phyloP scores from a whole-genome alignment of 2,113 vertebrate genomes.

The Chrysemys picta region DNA sequence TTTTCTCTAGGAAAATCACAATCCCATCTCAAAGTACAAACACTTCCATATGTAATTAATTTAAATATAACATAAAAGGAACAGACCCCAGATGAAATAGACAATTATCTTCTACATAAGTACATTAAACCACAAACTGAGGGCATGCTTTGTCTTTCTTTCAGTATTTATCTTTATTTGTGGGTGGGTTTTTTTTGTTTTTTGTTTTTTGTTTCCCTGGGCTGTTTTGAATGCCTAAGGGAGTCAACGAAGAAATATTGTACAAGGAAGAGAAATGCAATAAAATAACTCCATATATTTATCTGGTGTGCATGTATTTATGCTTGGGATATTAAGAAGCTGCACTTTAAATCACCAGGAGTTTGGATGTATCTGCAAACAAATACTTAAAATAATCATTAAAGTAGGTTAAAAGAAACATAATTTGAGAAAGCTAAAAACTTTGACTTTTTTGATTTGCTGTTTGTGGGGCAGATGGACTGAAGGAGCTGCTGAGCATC shows the following conservation, averaged over 20 bases:
- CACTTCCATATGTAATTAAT: conserved; percentile 74
- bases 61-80: conserved; percentile 72
- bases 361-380: neutral
- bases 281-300: conserved; percentile 55
- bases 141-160: conserved; percentile 50
- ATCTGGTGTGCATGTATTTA: conserved; percentile 27
- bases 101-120: conserved; percentile 56
- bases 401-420: neutral
- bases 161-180: conserved; percentile 56
- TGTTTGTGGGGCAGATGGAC: neutral
- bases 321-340: neutral
- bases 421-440: neutral
- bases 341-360: neutral
- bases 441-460: neutral
- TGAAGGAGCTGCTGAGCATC: neutral
- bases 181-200: neutral
- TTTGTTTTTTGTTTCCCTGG: conserved; percentile 48
- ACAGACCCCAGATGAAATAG: conserved; percentile 56
- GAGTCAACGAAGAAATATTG: conserved; percentile 45
- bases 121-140: conserved; percentile 61
- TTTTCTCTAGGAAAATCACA: conserved; percentile 60
- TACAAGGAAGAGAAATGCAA: conserved; percentile 49
- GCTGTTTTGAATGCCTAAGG: conserved; percentile 28
- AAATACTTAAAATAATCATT: neutral
- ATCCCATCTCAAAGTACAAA: conserved; percentile 41